Conservation (phyloP, 1,140 invertebrate genomes). For the Rhopalosiphum maidis region DNA sequence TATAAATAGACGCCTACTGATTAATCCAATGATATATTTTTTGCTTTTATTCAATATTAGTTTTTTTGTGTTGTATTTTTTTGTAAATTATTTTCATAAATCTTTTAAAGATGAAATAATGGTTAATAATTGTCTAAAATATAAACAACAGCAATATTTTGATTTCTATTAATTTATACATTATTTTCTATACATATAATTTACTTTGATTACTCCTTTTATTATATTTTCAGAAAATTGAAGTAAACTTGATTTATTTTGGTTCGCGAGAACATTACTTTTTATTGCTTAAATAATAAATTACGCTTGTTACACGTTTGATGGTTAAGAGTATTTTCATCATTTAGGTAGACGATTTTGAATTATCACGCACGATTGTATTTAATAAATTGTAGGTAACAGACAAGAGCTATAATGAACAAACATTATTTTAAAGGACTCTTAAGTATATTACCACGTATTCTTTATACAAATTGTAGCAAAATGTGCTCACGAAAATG, state of each 20-base stretch:
- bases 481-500: conserved; percentile 10
- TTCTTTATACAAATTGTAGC: conserved; percentile 12
- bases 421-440: conserved; percentile 46
- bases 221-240: not conserved
- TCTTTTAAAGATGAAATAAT: not conserved
- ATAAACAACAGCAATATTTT: not conserved
- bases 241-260: conserved; percentile 2
- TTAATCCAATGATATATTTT: not conserved
- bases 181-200: not conserved
- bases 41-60: not conserved
- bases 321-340: not conserved
- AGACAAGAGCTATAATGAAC: conserved; percentile 26
- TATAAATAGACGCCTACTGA: not conserved
- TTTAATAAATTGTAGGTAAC: conserved; percentile 34
- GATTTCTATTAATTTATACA: not conserved
- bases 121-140: not conserved
- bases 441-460: conserved; percentile 28
- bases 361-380: conserved; percentile 29
- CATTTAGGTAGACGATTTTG: conserved; percentile 18
- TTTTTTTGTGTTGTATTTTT: no score
- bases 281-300: conserved; percentile 1
- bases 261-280: not conserved
- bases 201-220: not conserved
- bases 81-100: not conserved
- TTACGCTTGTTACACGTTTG: not conserved